Percentiles rank a stretch among this genome's conserved stretches.
These are phyloP conservation scores for Aporophyla lueneburgensis DNA, from an alignment of 2,888 invertebrate species.

Conservation along the genomic window DNA sequence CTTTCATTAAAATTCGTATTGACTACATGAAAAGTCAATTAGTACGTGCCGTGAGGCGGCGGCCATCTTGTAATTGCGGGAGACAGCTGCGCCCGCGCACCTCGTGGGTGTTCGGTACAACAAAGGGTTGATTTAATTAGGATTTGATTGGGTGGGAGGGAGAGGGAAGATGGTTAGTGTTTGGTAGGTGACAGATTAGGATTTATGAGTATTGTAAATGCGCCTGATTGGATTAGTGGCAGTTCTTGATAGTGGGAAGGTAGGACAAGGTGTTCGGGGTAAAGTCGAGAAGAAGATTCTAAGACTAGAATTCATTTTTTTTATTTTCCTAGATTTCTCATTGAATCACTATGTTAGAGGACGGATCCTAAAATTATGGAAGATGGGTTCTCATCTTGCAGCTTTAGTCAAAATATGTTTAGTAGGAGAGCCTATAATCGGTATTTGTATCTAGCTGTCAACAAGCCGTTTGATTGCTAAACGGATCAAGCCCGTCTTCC, in stretches of 20 bases:
- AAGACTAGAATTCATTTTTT: neutral
- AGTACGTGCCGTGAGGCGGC: slow-evolving; percentile 80
- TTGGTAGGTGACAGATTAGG: slow-evolving; percentile 10
- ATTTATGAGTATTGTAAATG: slow-evolving; percentile 2
- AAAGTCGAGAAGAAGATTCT: neutral
- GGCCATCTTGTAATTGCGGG: slow-evolving; percentile 86
- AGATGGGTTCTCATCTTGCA: neutral
- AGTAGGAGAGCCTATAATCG: neutral
- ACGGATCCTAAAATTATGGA: too few relatives aligned
- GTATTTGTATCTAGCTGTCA: neutral
- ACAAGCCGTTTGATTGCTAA: neutral
- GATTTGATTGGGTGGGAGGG: slow-evolving; percentile 60
- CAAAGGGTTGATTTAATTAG: slow-evolving; percentile 74
- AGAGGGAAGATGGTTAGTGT: slow-evolving; percentile 38
- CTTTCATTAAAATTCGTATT: slow-evolving; percentile 74
- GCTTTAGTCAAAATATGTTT: neutral
- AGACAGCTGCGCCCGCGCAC: slow-evolving; percentile 85
- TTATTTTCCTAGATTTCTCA: neutral
- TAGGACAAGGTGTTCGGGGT: neutral
- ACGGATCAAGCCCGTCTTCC: too few relatives aligned
- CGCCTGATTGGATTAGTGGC: neutral
- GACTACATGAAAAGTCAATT: slow-evolving; percentile 91
- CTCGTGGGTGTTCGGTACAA: slow-evolving; percentile 73
- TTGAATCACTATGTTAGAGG: neutral
- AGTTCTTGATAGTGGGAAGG: neutral